Conservation (phyloP, 2,797 vertebrate genomes). For the Thunnus albacares region DNA sequence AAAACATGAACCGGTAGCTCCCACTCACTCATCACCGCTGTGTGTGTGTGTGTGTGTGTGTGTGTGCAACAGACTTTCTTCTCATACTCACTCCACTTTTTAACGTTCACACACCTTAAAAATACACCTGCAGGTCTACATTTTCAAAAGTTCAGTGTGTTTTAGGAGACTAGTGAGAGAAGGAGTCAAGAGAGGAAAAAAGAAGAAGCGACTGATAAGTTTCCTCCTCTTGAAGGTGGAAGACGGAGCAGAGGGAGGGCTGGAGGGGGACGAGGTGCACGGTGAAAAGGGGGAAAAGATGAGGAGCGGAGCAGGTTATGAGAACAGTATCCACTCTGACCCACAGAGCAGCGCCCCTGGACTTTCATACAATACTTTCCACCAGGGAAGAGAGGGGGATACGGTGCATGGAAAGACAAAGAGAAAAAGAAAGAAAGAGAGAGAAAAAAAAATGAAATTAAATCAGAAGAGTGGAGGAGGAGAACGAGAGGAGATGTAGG, state of each 20-base stretch:
- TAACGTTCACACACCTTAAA: slow-evolving; percentile 34
- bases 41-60: slow-evolving; percentile 34
- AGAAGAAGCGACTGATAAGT: neutral
- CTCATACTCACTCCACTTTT: slow-evolving; percentile 7
- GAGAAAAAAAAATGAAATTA: slow-evolving; percentile 73
- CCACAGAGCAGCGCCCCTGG: slow-evolving; percentile 81
- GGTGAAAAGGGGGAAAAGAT: slow-evolving; percentile 51
- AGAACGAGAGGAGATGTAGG: slow-evolving; percentile 76
- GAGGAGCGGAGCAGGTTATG: slow-evolving; percentile 83
- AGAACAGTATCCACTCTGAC: slow-evolving; percentile 85
- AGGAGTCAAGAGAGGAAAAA: slow-evolving; percentile 3
- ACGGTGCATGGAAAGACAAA: slow-evolving; percentile 83
- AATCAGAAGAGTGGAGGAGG: slow-evolving; percentile 79
- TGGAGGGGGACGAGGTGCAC: slow-evolving; percentile 46
- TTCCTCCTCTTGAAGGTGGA: slow-evolving; percentile 30
- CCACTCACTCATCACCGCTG: slow-evolving; percentile 78
- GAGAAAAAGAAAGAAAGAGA: slow-evolving; percentile 60
- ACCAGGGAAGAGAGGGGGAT: slow-evolving; percentile 75
- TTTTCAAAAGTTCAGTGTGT: slow-evolving; percentile 2
- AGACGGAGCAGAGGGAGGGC: slow-evolving; percentile 9
- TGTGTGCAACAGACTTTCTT: slow-evolving; percentile 7
- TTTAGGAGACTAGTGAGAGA: neutral
- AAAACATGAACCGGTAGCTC: slow-evolving; percentile 87
- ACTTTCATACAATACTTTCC: slow-evolving; percentile 83
- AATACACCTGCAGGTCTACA: slow-evolving; percentile 36